Evolutionary conservation across 2,113 vertebrate species (phyloP).

Genomic region (Grallaria varia): DNA sequence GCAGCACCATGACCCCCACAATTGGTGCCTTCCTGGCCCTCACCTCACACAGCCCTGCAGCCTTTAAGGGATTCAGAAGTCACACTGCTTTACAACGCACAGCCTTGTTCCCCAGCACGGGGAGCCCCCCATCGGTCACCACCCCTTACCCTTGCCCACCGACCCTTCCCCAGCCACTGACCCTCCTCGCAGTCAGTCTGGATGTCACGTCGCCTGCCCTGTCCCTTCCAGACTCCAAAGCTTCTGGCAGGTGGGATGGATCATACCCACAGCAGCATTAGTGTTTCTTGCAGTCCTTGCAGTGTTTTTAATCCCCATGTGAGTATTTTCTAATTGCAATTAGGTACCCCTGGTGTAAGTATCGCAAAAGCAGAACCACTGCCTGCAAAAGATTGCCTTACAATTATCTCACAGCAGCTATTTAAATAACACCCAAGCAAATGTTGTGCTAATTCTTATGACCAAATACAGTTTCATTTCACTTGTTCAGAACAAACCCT

Average conservation of each 20-base stretch:
- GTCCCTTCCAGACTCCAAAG: not conserved
- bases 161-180: not conserved
- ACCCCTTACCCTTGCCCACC: fast-evolving
- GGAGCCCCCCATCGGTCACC: fast-evolving
- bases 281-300: not conserved
- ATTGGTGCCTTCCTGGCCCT: not conserved
- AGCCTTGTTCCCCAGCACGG: too few relatives aligned
- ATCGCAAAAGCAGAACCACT: not conserved
- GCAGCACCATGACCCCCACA: fast-evolving
- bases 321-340: conserved; percentile 32
- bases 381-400: conserved; percentile 14
- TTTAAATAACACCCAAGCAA: conserved; percentile 58
- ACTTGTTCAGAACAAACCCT: conserved; percentile 62
- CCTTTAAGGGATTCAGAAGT: not conserved
- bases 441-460: conserved; percentile 60
- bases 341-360: not conserved
- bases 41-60: not conserved
- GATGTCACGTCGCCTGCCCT: fast-evolving
- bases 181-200: not conserved
- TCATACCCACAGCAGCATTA: not conserved
- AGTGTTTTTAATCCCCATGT: not conserved
- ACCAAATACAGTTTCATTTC: conserved; percentile 65
- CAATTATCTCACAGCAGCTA: conserved; percentile 59
- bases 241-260: not conserved
- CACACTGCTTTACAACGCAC: fast-evolving